phyloP scores from a whole-genome alignment of 2,888 invertebrate genomes.

The Formica aserva region DNA sequence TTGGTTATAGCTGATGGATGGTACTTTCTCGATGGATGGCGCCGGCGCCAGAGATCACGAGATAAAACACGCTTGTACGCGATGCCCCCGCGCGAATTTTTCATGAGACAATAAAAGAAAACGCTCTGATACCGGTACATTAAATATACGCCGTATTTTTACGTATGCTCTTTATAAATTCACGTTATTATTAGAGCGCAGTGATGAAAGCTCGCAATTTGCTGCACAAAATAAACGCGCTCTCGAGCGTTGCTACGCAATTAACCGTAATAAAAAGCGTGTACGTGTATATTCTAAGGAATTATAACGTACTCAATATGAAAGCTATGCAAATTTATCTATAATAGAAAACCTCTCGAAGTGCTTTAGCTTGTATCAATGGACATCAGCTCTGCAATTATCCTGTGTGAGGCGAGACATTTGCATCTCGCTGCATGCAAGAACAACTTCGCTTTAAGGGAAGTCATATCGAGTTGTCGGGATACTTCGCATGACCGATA shows the following conservation, averaged over 20 bases:
- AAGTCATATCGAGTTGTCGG: conserved; percentile 5
- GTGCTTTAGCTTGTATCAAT: neutral
- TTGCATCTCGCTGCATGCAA: conserved; percentile 35
- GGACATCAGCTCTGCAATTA: neutral
- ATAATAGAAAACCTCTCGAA: neutral
- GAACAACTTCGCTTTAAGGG: conserved; percentile 19
- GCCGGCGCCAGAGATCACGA: conserved; percentile 25
- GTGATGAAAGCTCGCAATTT: conserved; percentile 1
- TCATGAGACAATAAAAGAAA: conserved; percentile 36
- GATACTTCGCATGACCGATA: neutral
- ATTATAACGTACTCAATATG: neutral
- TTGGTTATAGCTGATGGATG: conserved; percentile 41
- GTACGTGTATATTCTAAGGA: neutral
- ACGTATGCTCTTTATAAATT: conserved; percentile 36
- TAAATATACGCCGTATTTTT: neutral
- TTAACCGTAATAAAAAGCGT: conserved; percentile 10
- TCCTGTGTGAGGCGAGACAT: neutral
- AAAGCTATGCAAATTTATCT: conserved; percentile 24
- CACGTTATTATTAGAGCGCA: conserved; percentile 20
- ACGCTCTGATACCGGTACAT: neutral
- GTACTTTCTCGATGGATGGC: conserved; percentile 25
- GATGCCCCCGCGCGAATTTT: conserved; percentile 16
- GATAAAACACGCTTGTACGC: conserved; percentile 33
- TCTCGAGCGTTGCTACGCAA: neutral
- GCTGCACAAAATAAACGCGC: neutral